These are phyloP conservation scores for Callaeas wilsoni DNA, from an alignment of 2,113 vertebrate genomes.

Conservation along the genomic window DNA sequence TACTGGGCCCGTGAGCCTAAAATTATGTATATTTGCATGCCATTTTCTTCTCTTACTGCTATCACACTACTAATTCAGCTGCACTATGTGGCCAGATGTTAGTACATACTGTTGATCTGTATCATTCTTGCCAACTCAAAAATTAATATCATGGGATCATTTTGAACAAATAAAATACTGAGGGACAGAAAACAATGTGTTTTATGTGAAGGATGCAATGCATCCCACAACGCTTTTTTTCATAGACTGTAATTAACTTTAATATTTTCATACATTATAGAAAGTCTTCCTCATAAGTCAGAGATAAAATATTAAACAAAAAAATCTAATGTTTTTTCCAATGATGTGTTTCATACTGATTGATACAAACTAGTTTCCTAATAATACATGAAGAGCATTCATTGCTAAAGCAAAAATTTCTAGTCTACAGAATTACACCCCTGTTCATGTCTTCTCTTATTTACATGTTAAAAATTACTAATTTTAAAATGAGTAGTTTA, in stretches of 20 bases:
- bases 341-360: not conserved
- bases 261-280: not conserved
- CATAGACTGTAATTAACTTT: not conserved
- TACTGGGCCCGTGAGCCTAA: not conserved
- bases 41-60: conserved; percentile 19
- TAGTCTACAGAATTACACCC: not conserved
- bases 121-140: conserved; percentile 1
- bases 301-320: not conserved
- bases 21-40: not conserved
- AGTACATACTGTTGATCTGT: not conserved
- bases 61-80: not conserved
- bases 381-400: not conserved
- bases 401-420: not conserved
- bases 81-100: conserved; percentile 9
- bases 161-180: conserved; percentile 6
- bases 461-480: not conserved
- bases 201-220: not conserved
- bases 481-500: not conserved
- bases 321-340: not conserved
- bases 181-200: conserved; percentile 1
- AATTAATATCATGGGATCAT: not conserved
- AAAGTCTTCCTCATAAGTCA: not conserved
- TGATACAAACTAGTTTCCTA: not conserved
- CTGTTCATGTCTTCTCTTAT: not conserved
- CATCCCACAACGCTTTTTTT: not conserved